Evolutionary conservation across 2,888 invertebrate species (phyloP).

Genomic region (Macrosiphum euphorbiae): DNA sequence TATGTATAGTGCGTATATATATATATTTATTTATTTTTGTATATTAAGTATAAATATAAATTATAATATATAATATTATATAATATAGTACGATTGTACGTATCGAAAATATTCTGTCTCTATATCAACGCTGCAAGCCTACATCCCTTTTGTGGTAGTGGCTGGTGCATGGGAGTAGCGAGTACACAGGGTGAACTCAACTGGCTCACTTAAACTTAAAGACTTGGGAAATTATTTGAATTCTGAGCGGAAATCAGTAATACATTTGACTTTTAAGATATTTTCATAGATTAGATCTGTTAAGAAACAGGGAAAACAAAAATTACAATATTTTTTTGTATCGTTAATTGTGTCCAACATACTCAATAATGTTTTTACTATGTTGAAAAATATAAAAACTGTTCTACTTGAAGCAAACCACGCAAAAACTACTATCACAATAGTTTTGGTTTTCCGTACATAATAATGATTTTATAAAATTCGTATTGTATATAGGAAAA

Average conservation of each 20-base stretch:
- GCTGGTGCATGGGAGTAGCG: neutral
- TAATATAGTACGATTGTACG: neutral
- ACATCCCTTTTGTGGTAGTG: neutral
- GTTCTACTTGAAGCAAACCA: neutral
- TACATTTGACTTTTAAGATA: neutral
- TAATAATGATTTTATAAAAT: neutral
- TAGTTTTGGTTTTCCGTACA: neutral
- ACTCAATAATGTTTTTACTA: neutral
- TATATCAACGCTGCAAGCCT: neutral
- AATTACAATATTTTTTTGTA: neutral
- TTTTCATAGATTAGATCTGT: neutral
- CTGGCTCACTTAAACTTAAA: neutral
- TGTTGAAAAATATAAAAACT: neutral
- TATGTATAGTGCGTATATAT: neutral
- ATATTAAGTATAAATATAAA: neutral
- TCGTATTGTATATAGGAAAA: neutral
- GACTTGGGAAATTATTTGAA: neutral
- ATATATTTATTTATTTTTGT: neutral
- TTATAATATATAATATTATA: neutral
- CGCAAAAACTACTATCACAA: neutral
- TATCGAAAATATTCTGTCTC: neutral
- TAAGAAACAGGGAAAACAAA: neutral
- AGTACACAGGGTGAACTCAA: neutral
- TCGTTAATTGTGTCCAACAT: neutral
- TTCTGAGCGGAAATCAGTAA: neutral